Evolutionary conservation across 2,797 vertebrate genomes (phyloP).

Genomic region (Enteromius viviparus): DNA sequence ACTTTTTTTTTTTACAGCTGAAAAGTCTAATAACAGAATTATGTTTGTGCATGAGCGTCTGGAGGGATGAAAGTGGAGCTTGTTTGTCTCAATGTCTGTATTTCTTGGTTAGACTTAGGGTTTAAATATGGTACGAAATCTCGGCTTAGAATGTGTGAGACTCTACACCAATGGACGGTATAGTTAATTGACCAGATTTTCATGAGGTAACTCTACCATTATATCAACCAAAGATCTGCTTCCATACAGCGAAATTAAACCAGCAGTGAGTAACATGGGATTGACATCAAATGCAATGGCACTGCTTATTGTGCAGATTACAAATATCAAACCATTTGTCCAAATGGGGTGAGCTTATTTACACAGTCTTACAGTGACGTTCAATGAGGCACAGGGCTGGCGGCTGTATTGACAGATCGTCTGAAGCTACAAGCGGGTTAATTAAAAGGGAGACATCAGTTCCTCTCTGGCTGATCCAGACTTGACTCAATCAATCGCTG

Average conservation of each 20-base stretch:
- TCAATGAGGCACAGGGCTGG: slow-evolving; percentile 8
- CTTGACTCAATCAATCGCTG: slow-evolving; percentile 38
- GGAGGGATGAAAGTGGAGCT: background rate
- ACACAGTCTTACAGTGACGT: background rate
- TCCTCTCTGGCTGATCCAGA: slow-evolving; percentile 37
- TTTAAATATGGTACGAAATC: slow-evolving; percentile 10
- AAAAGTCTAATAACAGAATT: slow-evolving; percentile 7
- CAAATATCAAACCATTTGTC: slow-evolving; percentile 19
- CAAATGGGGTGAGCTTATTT: slow-evolving; percentile 11
- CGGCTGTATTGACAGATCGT: slow-evolving; percentile 26
- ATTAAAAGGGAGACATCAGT: slow-evolving; percentile 42
- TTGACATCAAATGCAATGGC: slow-evolving; percentile 11
- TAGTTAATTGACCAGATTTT: slow-evolving; percentile 31
- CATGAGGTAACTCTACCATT: background rate
- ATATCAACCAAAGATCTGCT: background rate
- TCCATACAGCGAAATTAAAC: slow-evolving; percentile 21
- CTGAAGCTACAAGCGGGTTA: slow-evolving; percentile 30
- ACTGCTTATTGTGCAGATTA: slow-evolving; percentile 30
- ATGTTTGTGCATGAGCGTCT: background rate
- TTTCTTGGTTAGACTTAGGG: slow-evolving; percentile 3
- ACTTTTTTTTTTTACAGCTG: background rate
- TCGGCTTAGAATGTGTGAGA: background rate
- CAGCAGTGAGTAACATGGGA: background rate
- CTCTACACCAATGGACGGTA: background rate
- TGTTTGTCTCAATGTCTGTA: background rate